phyloP scores from a whole-genome alignment of 30 jellyfish, hydroid and myxozoan genomes.

The Turritopsis dohrnii region DNA sequence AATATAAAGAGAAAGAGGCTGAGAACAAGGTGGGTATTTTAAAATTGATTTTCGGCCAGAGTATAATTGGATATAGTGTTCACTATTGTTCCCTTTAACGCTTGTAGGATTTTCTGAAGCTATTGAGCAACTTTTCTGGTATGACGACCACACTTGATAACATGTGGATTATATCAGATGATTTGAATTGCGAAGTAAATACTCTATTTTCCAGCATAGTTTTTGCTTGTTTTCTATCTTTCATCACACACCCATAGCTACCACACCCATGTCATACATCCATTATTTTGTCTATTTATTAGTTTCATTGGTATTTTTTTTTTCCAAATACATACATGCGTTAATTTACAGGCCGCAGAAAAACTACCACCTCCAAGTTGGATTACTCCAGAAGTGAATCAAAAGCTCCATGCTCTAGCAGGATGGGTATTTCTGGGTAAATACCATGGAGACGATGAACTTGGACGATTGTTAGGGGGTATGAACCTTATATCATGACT shows the following conservation, averaged over 20 bases:
- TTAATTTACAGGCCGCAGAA: constrained; percentile 7
- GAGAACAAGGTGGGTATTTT: neutral
- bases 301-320: no score
- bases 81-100: neutral
- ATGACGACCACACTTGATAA: neutral
- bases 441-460: neutral
- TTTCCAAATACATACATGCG: no score
- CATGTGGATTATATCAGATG: constrained; percentile 1
- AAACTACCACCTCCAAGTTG: constrained; percentile 9
- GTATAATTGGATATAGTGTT: neutral
- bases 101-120: constrained; percentile 8
- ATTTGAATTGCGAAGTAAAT: constrained; percentile 2
- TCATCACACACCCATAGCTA: no score
- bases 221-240: no score
- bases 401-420: neutral
- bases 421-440: constrained; percentile 16
- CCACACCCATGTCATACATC: no score
- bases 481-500: neutral
- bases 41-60: neutral
- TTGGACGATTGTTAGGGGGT: constrained; percentile 15
- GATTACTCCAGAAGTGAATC: neutral
- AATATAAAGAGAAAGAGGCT: neutral
- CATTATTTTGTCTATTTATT: no score
- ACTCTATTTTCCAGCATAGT: neutral
- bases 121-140: constrained; percentile 7